These are phyloP conservation scores for Embiotoca jacksoni DNA, from an alignment of 2,113 vertebrate species.

Conservation along the genomic window DNA sequence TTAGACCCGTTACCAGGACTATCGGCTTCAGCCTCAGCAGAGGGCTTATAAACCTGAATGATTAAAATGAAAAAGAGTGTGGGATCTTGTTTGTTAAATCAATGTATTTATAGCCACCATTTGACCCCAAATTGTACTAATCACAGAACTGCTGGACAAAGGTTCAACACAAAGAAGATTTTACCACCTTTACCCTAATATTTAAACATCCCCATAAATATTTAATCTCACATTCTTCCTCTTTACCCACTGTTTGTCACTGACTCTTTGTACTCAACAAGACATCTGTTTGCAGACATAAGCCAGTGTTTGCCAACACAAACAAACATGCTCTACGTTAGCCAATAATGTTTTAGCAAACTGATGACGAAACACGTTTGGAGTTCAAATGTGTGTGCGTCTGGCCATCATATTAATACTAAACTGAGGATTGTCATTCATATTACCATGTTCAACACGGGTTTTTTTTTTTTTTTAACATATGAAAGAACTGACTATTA, in stretches of 20 bases:
- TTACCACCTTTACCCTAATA: neutral
- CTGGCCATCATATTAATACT: conserved; percentile 1
- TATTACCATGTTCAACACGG: neutral
- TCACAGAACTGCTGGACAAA: neutral
- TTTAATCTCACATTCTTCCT: neutral
- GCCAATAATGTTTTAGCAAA: neutral
- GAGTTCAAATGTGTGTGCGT: conserved; percentile 18
- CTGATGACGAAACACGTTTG: neutral
- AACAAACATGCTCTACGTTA: conserved; percentile 23
- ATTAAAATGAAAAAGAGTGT: conserved; percentile 16
- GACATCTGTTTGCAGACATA: conserved; percentile 29
- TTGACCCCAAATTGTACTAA: conserved; percentile 10
- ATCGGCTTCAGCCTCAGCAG: neutral
- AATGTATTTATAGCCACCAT: neutral
- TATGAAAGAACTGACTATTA: neutral
- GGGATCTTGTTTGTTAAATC: neutral
- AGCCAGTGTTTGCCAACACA: conserved; percentile 26
- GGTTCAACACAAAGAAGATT: neutral
- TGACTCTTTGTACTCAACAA: conserved; percentile 12
- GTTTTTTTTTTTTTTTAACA: neutral
- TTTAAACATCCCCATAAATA: neutral
- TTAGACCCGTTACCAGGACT: conserved; percentile 6
- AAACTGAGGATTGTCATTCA: neutral
- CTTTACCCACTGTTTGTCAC: neutral
- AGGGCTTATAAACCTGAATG: conserved; percentile 16